phyloP scores from a whole-genome alignment of 2,888 invertebrate species.

The Acheta domesticus region DNA sequence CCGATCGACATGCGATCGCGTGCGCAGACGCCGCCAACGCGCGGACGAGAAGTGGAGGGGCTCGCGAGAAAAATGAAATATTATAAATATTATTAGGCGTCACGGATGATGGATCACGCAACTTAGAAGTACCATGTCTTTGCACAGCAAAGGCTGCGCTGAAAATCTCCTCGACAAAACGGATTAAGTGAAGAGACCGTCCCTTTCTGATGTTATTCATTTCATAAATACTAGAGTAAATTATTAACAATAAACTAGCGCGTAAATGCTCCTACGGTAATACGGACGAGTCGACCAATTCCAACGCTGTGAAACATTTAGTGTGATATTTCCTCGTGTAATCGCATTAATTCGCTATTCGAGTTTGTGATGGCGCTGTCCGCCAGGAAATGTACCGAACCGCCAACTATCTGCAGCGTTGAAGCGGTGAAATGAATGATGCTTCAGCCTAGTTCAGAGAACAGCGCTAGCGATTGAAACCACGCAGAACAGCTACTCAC shows the following conservation, averaged over 20 bases:
- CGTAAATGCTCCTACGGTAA: neutral
- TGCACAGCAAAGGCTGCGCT: neutral
- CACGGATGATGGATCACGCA: neutral
- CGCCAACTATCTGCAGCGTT: no score
- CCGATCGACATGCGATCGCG: constrained; percentile 6
- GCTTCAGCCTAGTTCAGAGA: no score
- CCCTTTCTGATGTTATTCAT: neutral
- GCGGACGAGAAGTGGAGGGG: neutral
- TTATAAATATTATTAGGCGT: neutral
- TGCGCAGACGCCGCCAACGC: neutral
- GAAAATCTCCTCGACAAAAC: neutral
- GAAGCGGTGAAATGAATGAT: no score
- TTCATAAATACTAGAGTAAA: neutral
- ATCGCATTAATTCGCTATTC: no score
- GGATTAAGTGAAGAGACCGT: no score
- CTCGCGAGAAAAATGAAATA: neutral
- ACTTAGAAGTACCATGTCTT: neutral
- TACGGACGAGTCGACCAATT: neutral
- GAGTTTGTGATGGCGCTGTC: no score
- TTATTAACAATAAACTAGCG: neutral
- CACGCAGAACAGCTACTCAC: no score
- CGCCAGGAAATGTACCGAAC: no score
- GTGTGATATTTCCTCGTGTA: neutral
- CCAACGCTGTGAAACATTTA: neutral
- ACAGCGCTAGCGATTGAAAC: no score